Evolutionary conservation across 2,888 invertebrate species (phyloP).

Genomic region (Lithophane ornitopus): DNA sequence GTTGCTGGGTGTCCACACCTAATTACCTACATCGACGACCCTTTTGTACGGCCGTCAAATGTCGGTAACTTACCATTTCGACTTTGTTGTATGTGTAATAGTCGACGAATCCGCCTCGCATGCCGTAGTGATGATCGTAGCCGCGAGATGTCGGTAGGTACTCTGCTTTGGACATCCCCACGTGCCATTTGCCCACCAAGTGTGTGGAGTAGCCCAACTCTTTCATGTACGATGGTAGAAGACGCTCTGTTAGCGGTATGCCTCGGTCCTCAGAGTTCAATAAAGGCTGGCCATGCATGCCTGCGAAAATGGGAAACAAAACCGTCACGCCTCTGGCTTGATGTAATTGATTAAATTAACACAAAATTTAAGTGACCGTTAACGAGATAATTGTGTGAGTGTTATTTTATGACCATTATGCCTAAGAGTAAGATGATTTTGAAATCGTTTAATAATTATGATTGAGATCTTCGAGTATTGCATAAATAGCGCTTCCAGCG

Average conservation of each 20-base stretch:
- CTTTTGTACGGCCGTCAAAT: conserved; percentile 41
- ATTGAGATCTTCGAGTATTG: not conserved
- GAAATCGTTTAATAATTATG: not conserved
- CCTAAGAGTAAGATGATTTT: not conserved
- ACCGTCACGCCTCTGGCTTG: conserved; percentile 17
- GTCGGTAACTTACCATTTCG: conserved; percentile 79
- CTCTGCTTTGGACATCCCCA: conserved; percentile 94
- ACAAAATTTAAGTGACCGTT: conserved; percentile 19
- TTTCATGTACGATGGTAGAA: conserved; percentile 92
- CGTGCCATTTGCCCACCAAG: conserved; percentile 97
- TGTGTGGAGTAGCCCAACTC: conserved; percentile 94
- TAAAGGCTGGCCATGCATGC: conserved; percentile 86
- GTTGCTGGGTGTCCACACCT: conserved; percentile 53
- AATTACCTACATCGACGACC: conserved; percentile 44
- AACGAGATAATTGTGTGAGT: conserved; percentile 5
- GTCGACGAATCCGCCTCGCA: conserved; percentile 94
- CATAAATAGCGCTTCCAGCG: not conserved
- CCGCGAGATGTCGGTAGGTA: conserved; percentile 94
- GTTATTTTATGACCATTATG: conserved; percentile 15
- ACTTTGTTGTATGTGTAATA: conserved; percentile 91
- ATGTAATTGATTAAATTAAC: conserved; percentile 15
- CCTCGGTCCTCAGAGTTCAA: conserved; percentile 86
- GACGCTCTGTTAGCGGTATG: conserved; percentile 88
- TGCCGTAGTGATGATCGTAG: conserved; percentile 95
- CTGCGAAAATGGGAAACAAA: conserved; percentile 70